phyloP scores from a whole-genome alignment of 2,888 invertebrate species.

The Tachina grossa region DNA sequence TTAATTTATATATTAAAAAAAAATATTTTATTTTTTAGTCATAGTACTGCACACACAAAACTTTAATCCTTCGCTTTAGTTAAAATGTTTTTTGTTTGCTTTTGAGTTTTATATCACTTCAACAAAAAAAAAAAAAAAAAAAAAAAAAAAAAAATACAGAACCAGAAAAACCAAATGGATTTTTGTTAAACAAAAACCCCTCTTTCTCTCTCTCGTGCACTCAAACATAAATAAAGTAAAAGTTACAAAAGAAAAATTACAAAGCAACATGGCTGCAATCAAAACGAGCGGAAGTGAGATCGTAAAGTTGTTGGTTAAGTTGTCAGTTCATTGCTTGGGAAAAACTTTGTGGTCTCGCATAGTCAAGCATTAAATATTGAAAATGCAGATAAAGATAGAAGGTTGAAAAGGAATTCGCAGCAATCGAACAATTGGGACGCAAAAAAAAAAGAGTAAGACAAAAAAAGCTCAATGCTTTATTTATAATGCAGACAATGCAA shows the following conservation, averaged over 20 bases:
- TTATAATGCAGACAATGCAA: neutral
- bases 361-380: conserved; percentile 17
- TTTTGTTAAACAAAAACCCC: neutral
- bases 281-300: conserved; percentile 76
- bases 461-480: neutral
- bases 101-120: neutral
- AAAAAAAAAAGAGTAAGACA: neutral
- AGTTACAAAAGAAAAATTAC: conserved; percentile 75
- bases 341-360: conserved; percentile 23
- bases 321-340: conserved; percentile 47
- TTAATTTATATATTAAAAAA: too few relatives aligned
- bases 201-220: neutral
- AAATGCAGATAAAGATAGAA: neutral
- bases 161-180: conserved; percentile 10
- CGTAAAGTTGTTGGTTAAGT: conserved; percentile 69
- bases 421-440: too few relatives aligned
- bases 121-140: conserved; percentile 18
- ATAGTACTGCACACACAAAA: too few relatives aligned
- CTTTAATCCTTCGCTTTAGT: too few relatives aligned
- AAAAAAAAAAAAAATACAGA: neutral
- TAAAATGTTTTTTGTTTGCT: too few relatives aligned
- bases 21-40: too few relatives aligned
- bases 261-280: conserved; percentile 74
- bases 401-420: too few relatives aligned
- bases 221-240: conserved; percentile 28